Base-by-base conservation (phyloP, 2,888 invertebrate species). In the Acleris emargana region DNA sequence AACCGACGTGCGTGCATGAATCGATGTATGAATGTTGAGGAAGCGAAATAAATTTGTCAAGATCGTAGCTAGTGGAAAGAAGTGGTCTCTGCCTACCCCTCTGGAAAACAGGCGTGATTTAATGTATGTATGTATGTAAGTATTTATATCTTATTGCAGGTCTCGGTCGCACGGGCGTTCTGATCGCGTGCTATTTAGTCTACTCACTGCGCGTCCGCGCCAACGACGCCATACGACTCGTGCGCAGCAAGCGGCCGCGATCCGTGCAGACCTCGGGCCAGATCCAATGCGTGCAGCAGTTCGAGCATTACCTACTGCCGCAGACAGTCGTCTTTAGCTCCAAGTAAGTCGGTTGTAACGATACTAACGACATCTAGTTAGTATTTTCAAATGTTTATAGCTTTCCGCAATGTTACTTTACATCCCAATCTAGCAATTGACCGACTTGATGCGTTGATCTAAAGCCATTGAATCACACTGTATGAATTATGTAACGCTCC, bases 181-280 rank as follows among this genome's bases (percentile, higher is more conserved):
- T 98, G 38, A 97, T 98, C 71, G 96, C 97, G 0, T 97, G 97
- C 81, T 97, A 96, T 88, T 92, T 98, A 62, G 95, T 98, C 22
- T 97, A 96, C 87, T 95, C 95, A 11, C 91, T 96, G 74, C 93
- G 97, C 68, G 94, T 97, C 58, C 89, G 94, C 58, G 96, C 97
- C 6, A 95, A 95, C 79, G 96, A 97, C 72, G 97, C 97, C 5
- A 96, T 97, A 67, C 94, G 95, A 43, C 95, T 96, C 73, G 96
- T 97, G 45, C 91, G 97, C 69, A 93, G 94, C 78, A 95, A 95
- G 85, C 89, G 97, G 50, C 96, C 96, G 0, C 94, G 95, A 67
- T 95, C 97, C 0, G 95, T 97, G 45, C 97, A 97, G 91, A 97
- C 97, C 0, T 93, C 95, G 16, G 95, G 95, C 0, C 97, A 97